Conservation (phyloP, 2,113 vertebrate genomes). For the Myrmecobius fasciatus region DNA sequence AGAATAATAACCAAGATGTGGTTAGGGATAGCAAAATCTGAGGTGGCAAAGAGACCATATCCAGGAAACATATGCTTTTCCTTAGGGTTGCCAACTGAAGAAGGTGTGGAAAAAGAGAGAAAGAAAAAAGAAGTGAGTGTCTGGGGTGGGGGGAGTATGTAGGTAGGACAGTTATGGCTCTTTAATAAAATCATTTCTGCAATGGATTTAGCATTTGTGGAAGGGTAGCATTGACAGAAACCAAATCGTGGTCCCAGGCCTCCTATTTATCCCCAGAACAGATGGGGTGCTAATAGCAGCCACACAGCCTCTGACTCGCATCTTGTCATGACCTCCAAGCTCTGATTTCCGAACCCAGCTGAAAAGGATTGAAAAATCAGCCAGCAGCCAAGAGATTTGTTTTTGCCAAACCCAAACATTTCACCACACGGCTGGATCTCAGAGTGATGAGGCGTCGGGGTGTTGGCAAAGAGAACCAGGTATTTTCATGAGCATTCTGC, state of each 20-base stretch:
- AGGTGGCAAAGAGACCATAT: neutral
- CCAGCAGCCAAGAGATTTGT: slow-evolving; percentile 1
- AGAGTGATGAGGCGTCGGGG: neutral
- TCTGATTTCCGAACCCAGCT: neutral
- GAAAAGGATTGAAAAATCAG: neutral
- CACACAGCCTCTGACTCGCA: neutral
- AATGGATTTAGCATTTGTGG: neutral
- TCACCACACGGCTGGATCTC: slow-evolving; percentile 2
- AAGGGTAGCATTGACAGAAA: slow-evolving; percentile 5
- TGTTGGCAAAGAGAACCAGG: neutral
- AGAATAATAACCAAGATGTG: neutral
- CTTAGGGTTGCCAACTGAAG: neutral
- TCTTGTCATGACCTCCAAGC: neutral
- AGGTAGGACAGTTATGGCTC: neutral
- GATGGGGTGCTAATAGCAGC: slow-evolving; percentile 3
- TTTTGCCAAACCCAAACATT: neutral
- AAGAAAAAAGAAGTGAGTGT: neutral
- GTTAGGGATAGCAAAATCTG: neutral
- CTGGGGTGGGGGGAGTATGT: too few species aligned
- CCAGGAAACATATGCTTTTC: neutral
- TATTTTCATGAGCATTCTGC: neutral
- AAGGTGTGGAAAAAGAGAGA: neutral
- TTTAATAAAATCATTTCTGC: neutral
- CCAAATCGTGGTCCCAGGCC: neutral
- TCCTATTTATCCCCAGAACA: neutral